Evolutionary conservation across 1,140 invertebrate species (phyloP), one percentile per base, ranked within the genome.

Genomic region (Cotesia chilonis): DNA sequence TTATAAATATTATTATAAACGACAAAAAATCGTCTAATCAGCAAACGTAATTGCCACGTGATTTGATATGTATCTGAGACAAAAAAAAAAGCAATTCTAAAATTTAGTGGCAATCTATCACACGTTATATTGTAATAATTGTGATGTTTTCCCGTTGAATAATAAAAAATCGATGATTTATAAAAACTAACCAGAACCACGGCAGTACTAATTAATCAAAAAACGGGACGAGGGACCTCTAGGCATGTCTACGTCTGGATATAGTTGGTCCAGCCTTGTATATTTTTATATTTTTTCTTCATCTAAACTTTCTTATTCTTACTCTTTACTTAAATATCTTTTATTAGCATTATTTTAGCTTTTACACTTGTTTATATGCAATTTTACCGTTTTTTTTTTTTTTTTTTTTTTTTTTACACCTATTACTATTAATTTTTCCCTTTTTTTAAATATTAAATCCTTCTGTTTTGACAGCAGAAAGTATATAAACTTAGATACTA

Each of bases 241-340:
- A 64, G 52, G 47, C 37, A 36, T 14, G 28, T 73, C 36, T 70
- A 37, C 51, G 47, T 68, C 64, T 68, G 64, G 55, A 59, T 60
- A 55, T 72, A 70, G 69, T 73, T 73, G 74, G 74, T 75, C 74
- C 74, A 71, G 41, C 71, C 47, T 70, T 70, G 38, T 67, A 66
- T 41, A 51, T 66, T 12, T 66, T 10, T 47, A 47, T 38, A 28
- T 28, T 28, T 28, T 38, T 55, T 71, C 12, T 20, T 36, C 14
- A 69, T 69, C 17, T 61, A 54, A 4, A 52, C 66, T 14, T 36
- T 68, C 17, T 55, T 47, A 47, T 47, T 47, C 9, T 28, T 63
- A 10, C 38, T 60, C 12, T 59, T 71, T 17, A 9, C 36, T 60
- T 47, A 51, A 36, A 10, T 51, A 61, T 71, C 51, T 65, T 9